A percentile compares a stretch with the other conserved stretches of the same genome.
Conservation (phyloP, 2,113 vertebrate genomes). For the human (Homo sapiens) region GRCh38 chr3:69462001-69462500, state of each 20-base stretch:
- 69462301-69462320: neutral
- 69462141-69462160: neutral
- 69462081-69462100: neutral
- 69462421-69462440: neutral
- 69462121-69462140: neutral
- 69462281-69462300: neutral
- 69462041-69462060: constrained; percentile 4
- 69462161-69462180: neutral
- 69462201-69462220: neutral
- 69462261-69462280: neutral
- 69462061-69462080: neutral
- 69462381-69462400: neutral
- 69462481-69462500: neutral
- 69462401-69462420: neutral
- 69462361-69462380: neutral
- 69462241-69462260: neutral
- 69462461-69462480: neutral
- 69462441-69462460: neutral
- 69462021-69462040: neutral
- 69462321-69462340: neutral
- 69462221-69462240: neutral
- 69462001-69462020: neutral
- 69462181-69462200: no score
- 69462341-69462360: neutral
- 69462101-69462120: neutral